These are phyloP conservation scores for Heteromurus nitidus DNA, from an alignment of 2,888 invertebrate species.

Conservation along the genomic window DNA sequence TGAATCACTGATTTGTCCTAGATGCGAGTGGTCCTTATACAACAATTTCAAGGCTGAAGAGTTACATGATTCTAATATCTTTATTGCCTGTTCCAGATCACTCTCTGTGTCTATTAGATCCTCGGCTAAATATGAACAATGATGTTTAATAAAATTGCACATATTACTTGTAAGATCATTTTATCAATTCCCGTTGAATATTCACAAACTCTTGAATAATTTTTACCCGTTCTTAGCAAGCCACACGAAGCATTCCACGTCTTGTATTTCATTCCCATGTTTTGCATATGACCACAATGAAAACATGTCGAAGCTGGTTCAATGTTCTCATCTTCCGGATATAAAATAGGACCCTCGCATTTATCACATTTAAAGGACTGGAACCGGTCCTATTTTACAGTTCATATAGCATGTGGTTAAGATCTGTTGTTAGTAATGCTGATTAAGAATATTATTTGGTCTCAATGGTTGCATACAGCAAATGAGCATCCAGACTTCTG, in stretches of 20 bases:
- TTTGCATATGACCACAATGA: conserved; percentile 74
- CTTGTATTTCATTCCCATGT: conserved; percentile 47
- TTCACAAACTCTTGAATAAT: no score
- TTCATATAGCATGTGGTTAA: not conserved
- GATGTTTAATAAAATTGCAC: not conserved
- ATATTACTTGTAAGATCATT: no score
- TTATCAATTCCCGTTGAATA: no score
- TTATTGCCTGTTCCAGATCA: not conserved
- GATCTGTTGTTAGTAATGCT: not conserved
- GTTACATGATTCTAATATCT: conserved; percentile 46
- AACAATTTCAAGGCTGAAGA: conserved; percentile 77
- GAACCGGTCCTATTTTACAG: conserved; percentile 73
- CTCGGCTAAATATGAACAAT: conserved; percentile 50
- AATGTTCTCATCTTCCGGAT: conserved; percentile 12
- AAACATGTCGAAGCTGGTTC: conserved; percentile 53
- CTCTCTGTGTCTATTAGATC: conserved; percentile 71
- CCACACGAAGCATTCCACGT: conserved; percentile 18
- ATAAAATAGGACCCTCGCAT: conserved; percentile 74
- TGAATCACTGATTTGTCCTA: conserved; percentile 77
- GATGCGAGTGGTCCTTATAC: conserved; percentile 78
- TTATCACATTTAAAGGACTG: conserved; percentile 73
- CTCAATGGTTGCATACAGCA: conserved; percentile 61
- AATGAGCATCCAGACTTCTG: conserved; percentile 59
- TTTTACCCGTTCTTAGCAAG: conserved; percentile 26
- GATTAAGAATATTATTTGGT: not conserved